Evolutionary conservation across 2,888 invertebrate species (phyloP).

Genomic region (Eurytoma adleriae): DNA sequence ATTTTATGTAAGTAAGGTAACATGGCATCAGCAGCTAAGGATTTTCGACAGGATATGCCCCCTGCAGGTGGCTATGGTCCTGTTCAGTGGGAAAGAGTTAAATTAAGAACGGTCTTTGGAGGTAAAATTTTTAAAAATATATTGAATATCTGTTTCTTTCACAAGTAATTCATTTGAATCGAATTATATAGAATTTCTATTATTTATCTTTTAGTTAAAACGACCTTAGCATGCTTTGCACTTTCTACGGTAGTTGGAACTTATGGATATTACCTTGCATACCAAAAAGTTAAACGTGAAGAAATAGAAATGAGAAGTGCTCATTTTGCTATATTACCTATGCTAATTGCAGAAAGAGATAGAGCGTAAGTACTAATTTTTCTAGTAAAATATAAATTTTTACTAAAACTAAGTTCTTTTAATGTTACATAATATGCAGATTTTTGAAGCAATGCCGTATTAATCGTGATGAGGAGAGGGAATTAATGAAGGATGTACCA

Average conservation of each 20-base stretch:
- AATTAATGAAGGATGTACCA: conserved; percentile 92
- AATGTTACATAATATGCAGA: conserved; percentile 68
- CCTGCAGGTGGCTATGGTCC: conserved; percentile 93
- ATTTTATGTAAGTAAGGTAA: neutral
- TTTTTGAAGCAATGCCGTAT: conserved; percentile 85
- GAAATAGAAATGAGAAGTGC: conserved; percentile 87
- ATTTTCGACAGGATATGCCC: conserved; percentile 89
- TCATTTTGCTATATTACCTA: conserved; percentile 85
- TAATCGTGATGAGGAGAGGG: conserved; percentile 90
- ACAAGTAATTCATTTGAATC: neutral
- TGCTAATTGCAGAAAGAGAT: conserved; percentile 90
- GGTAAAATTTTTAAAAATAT: conserved; percentile 60
- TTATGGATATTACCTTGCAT: conserved; percentile 80
- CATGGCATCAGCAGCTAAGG: conserved; percentile 74
- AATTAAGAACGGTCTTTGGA: conserved; percentile 61
- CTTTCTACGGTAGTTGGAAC: conserved; percentile 78
- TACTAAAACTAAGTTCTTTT: too few species aligned
- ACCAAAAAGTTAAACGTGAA: conserved; percentile 78
- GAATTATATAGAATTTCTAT: conserved; percentile 23
- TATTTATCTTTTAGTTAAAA: conserved; percentile 61
- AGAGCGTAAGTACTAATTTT: conserved; percentile 80
- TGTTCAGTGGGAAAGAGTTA: conserved; percentile 83
- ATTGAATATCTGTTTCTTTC: neutral
- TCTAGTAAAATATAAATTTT: neutral
- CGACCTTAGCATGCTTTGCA: conserved; percentile 63